Base-by-base conservation (phyloP, 2,888 invertebrate genomes). In the Schizaphis graminum region DNA sequence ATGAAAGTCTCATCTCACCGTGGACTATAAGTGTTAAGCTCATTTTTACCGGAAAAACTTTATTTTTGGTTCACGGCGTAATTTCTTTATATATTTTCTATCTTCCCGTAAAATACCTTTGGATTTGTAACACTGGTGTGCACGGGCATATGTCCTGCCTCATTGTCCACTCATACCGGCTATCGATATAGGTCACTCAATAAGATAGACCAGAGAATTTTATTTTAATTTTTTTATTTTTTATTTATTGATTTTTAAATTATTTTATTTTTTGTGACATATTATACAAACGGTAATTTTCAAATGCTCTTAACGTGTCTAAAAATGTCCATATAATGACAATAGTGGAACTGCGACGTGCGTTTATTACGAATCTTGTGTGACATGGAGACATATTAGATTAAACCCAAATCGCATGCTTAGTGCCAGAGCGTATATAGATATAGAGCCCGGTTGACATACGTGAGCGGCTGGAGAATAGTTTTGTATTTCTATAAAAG, bases 1-100 rank as follows among this genome's bases (percentile, higher is more conserved):
- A 87, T 87, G 86, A 87, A 61, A 92, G 88, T 92, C 87, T 87
- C 92, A 41, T 92, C 91, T 41, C 61, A 44, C n/a, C 21, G 8
- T 49, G 35, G 35, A 56, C 91, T 84, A 53, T 53, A 57, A 47
- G 92, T 49, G 86, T 91, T 91, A 56, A 91, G 91, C 56, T 85
- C 91, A 24, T 85, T 85, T 91, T 85, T 91, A 91, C 44, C 10
- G 7, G 24, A 26, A 26, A 53, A 91, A 91, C 91, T 91, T 35
- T 91, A 49, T n/a, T 67, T 77, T 77, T 28, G 47, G 67, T 49
- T 49, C 47, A 26, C 35, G 49, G 67, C 47, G 89, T 88, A 44
- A 67, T 90, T 67, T 44, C 24, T 90, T 90, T 90, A 41, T 61
- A 67, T n/a, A n/a, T n/a, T n/a, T 47, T 24, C 35, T 77, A 2